phyloP scores from a whole-genome alignment of 37 sponge, comb jelly and placozoan genomes.

The Theonella swinhoei region DNA sequence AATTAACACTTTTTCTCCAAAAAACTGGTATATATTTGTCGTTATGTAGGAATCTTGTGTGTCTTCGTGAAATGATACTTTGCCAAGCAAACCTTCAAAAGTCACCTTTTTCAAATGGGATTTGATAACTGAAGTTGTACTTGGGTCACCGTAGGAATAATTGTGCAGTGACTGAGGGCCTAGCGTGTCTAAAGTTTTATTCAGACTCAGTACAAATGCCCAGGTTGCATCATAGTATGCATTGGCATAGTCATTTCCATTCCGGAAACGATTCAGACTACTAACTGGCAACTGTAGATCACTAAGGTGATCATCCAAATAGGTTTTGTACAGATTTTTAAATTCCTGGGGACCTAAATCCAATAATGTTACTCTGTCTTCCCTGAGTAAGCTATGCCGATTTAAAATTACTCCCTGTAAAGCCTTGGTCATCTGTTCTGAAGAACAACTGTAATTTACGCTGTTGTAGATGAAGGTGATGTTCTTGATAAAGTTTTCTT shows the following conservation, averaged over 20 bases:
- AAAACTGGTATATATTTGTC: background rate
- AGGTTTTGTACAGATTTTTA: background rate
- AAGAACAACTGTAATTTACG: background rate
- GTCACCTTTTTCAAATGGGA: background rate
- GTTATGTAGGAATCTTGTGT: background rate
- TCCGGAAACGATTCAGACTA: background rate
- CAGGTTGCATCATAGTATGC: slow-evolving; percentile 27
- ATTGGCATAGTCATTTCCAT: background rate
- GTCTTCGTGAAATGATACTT: background rate
- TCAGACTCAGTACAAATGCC: slow-evolving; percentile 22
- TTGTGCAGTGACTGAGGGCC: background rate
- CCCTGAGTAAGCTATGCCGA: background rate
- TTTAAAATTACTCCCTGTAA: background rate
- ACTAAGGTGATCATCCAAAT: too few species aligned
- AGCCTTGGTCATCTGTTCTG: background rate
- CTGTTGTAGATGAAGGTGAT: background rate
- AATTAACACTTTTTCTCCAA: background rate
- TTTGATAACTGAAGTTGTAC: background rate
- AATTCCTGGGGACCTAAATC: background rate
- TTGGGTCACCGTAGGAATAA: background rate
- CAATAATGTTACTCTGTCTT: background rate
- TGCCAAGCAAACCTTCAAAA: background rate
- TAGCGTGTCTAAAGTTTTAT: background rate
- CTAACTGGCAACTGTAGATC: too few species aligned
- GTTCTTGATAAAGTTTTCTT: background rate